phyloP scores from a whole-genome alignment of 2,797 vertebrate genomes.

The Syngnathus acus region DNA sequence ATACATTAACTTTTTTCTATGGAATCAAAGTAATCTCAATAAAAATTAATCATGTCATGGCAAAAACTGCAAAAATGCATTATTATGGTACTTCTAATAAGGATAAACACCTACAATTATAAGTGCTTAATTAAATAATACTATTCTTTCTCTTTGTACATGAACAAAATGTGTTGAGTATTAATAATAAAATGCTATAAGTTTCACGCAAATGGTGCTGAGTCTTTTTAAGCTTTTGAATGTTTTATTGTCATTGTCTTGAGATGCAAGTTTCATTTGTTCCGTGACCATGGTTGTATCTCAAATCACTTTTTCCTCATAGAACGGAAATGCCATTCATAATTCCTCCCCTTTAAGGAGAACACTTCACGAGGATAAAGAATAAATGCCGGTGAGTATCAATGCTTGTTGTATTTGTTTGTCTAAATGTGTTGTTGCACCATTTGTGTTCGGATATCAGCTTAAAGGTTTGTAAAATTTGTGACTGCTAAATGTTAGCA shows the following conservation, averaged over 20 bases:
- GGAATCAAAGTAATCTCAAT: slow-evolving; percentile 67
- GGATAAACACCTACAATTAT: slow-evolving; percentile 69
- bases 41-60: slow-evolving; percentile 67
- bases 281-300: no score
- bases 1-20: slow-evolving; percentile 70
- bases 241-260: neutral
- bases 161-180: slow-evolving; percentile 75
- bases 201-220: slow-evolving; percentile 42
- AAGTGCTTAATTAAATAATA: slow-evolving; percentile 69
- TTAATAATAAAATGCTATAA: slow-evolving; percentile 75
- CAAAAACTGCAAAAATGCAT: slow-evolving; percentile 63
- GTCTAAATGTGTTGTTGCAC: no score
- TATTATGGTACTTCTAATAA: slow-evolving; percentile 71
- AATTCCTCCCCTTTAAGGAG: no score
- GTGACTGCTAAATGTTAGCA: neutral
- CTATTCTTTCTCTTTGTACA: slow-evolving; percentile 75
- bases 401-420: no score
- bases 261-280: no score
- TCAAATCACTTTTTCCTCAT: no score
- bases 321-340: no score
- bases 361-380: no score
- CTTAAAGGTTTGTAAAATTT: no score
- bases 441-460: no score
- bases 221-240: neutral
- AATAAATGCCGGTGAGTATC: no score